These are phyloP conservation scores for Myripristis jacobus DNA, from an alignment of 2,797 vertebrate genomes.

Conservation along the genomic window DNA sequence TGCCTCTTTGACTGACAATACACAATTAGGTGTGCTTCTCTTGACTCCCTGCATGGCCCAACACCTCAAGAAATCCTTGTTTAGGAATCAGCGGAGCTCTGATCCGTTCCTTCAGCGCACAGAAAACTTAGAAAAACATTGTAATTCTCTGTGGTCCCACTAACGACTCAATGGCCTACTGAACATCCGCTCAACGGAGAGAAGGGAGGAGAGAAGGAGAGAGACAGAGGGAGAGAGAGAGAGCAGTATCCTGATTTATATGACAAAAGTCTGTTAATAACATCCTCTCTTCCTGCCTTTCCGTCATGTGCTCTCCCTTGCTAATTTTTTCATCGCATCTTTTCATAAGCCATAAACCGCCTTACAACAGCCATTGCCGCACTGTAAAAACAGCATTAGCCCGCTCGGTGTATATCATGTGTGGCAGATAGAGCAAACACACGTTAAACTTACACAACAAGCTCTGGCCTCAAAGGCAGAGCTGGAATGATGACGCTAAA, in stretches of 20 bases:
- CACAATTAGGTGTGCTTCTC: not conserved
- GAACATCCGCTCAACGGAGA: constrained; percentile 44
- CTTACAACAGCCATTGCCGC: constrained; percentile 4
- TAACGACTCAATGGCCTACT: constrained; percentile 36
- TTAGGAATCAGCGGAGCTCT: constrained; percentile 12
- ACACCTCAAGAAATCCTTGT: constrained; percentile 20
- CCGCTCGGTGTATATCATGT: not conserved
- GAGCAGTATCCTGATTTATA: constrained; percentile 45
- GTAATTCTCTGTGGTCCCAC: constrained; percentile 52
- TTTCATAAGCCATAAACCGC: constrained; percentile 5
- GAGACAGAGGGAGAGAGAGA: constrained; percentile 9
- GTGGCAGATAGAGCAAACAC: not conserved
- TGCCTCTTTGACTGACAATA: constrained; percentile 4
- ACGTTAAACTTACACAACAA: not conserved
- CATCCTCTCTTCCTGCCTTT: constrained; percentile 39
- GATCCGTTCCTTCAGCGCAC: constrained; percentile 36
- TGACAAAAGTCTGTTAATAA: constrained; percentile 45
- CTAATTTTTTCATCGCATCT: not conserved
- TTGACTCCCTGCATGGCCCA: constrained; percentile 16
- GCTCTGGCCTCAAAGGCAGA: not conserved
- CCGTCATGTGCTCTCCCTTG: constrained; percentile 8
- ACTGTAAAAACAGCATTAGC: constrained; percentile 8
- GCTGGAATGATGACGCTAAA: too few relatives aligned
- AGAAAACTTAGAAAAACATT: constrained; percentile 60
- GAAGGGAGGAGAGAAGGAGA: constrained; percentile 6